Evolutionary conservation across 2,888 invertebrate genomes (phyloP).

Genomic region (Mythimna lalbum): DNA sequence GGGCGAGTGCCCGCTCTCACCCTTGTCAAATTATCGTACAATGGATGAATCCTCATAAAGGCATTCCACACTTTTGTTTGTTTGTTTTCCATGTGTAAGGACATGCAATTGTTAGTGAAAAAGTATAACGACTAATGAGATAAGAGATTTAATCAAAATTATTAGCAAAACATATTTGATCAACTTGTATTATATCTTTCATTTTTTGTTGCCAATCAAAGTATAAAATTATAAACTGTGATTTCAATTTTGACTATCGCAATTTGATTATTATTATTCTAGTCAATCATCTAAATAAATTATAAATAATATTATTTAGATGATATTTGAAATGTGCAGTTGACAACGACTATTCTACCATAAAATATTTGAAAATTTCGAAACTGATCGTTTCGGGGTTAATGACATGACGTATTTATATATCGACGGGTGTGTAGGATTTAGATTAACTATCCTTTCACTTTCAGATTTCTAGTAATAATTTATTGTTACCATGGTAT

Average conservation of each 20-base stretch:
- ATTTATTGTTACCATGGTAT: too few relatives aligned
- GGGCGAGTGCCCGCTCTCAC: conserved; percentile 70
- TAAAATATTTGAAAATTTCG: too few relatives aligned
- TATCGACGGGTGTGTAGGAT: too few relatives aligned
- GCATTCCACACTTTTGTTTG: conserved; percentile 72
- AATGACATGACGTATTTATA: background rate
- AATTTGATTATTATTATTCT: too few relatives aligned
- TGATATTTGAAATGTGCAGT: too few relatives aligned
- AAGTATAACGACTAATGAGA: background rate
- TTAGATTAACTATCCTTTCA: too few relatives aligned
- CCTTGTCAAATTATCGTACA: conserved; percentile 79
- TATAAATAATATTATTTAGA: too few relatives aligned
- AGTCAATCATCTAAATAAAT: too few relatives aligned
- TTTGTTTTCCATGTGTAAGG: conserved; percentile 45
- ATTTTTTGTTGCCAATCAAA: background rate
- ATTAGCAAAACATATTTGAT: background rate
- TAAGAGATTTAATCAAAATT: background rate
- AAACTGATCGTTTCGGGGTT: background rate
- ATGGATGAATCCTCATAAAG: conserved; percentile 76
- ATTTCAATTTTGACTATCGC: too few relatives aligned
- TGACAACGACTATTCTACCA: too few relatives aligned
- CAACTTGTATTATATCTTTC: too few relatives aligned
- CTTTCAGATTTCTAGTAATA: too few relatives aligned
- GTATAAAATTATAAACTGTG: background rate
- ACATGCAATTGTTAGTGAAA: conserved; percentile 21